A percentile compares a stretch with the other conserved stretches of the same genome.
phyloP scores from a whole-genome alignment of 2,888 invertebrate species.

The Tetropium fuscum region DNA sequence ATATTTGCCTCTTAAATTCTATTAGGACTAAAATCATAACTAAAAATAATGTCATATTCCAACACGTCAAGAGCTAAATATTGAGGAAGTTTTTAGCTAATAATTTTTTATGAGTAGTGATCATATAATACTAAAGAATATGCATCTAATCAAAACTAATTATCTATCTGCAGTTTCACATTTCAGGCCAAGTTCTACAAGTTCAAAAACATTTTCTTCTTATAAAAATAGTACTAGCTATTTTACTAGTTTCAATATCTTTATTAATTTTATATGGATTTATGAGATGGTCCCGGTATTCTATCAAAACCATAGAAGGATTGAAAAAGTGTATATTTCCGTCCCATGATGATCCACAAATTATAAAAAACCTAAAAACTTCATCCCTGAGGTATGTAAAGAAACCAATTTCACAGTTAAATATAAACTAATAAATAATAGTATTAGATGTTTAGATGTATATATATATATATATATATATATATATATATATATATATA shows the following conservation, averaged over 20 bases:
- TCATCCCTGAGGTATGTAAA: slow-evolving; percentile 6
- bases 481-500: no score
- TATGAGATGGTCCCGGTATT: slow-evolving; percentile 2
- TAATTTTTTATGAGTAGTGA: no score
- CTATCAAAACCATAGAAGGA: neutral
- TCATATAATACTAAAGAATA: no score
- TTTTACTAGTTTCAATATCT: neutral
- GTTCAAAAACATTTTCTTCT: neutral
- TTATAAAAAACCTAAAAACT: neutral
- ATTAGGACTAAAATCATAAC: no score
- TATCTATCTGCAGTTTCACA: neutral
- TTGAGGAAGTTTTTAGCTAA: no score
- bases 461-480: no score
- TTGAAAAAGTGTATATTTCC: slow-evolving; percentile 14
- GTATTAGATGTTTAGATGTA: no score
- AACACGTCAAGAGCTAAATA: no score
- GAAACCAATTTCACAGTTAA: neutral
- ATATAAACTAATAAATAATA: no score
- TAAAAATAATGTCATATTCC: no score
- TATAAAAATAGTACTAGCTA: neutral
- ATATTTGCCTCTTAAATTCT: no score
- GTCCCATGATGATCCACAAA: neutral
- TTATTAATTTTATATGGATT: neutral
- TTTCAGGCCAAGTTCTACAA: slow-evolving; percentile 6
- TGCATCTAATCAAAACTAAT: no score